phyloP scores from a whole-genome alignment of 2,888 invertebrate genomes.

The Hemicrepidius hirtus region DNA sequence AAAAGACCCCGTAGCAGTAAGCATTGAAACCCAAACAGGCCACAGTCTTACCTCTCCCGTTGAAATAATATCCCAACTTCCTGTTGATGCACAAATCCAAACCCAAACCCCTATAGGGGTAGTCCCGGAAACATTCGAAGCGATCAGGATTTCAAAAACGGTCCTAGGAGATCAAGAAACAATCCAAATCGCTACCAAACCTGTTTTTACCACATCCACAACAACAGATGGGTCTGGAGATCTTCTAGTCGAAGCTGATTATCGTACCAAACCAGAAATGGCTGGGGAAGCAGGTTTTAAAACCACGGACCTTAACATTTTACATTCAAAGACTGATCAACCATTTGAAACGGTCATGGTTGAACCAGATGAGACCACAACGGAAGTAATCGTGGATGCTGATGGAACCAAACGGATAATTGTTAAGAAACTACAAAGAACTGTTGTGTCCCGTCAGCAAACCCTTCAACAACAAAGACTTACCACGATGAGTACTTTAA shows the following conservation, averaged over 20 bases:
- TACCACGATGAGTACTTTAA: constrained; percentile 74
- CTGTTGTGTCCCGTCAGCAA: constrained; percentile 80
- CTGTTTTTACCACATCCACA: constrained; percentile 73
- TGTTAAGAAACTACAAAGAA: constrained; percentile 82
- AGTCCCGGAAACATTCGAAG: constrained; percentile 75
- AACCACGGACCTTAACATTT: constrained; percentile 82
- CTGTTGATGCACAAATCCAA: constrained; percentile 78
- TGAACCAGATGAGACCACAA: constrained; percentile 88
- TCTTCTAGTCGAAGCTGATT: constrained; percentile 81
- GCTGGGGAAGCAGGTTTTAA: constrained; percentile 71
- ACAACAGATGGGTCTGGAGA: constrained; percentile 76
- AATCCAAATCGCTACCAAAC: constrained; percentile 82
- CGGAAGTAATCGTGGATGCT: constrained; percentile 86
- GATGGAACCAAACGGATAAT: constrained; percentile 89
- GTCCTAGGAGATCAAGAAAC: constrained; percentile 80
- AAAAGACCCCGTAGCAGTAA: constrained; percentile 62
- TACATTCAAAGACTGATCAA: constrained; percentile 81
- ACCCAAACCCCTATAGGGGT: constrained; percentile 66
- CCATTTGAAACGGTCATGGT: constrained; percentile 88
- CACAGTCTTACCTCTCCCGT: constrained; percentile 72
- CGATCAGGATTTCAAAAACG: constrained; percentile 80
- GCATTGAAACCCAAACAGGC: constrained; percentile 82
- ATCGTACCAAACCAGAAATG: constrained; percentile 74
- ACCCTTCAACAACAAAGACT: constrained; percentile 78
- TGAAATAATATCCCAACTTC: constrained; percentile 73